phyloP scores from a whole-genome alignment of 2,888 invertebrate species.

The Nemurella pictetii region DNA sequence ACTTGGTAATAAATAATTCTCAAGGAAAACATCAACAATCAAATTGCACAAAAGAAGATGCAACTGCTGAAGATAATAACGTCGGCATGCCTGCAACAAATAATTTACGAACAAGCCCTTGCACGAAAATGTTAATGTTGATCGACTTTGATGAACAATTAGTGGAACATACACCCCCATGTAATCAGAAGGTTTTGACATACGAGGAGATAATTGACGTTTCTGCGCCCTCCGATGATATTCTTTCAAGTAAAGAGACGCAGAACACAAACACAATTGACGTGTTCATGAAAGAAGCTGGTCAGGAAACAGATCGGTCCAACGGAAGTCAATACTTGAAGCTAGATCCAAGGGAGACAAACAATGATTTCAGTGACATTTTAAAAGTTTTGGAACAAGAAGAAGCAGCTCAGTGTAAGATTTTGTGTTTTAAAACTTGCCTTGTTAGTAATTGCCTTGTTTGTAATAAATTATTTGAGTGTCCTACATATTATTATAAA shows the following conservation, averaged over 20 bases:
- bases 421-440: background rate
- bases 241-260: background rate
- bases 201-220: slow-evolving; percentile 9
- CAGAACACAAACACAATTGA: background rate
- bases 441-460: background rate
- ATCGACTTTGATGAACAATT: background rate
- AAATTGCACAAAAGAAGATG: background rate
- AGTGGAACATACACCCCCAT: background rate
- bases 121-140: background rate
- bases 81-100: background rate
- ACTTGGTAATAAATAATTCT: background rate
- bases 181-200: background rate
- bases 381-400: slow-evolving; percentile 55
- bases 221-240: background rate
- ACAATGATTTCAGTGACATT: slow-evolving; percentile 55
- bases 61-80: background rate
- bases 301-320: background rate
- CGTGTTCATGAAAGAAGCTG: background rate
- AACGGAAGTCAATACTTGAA: background rate
- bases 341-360: slow-evolving; percentile 45
- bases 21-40: background rate
- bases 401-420: slow-evolving; percentile 44
- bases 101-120: background rate
- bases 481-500: too few relatives aligned
- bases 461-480: too few relatives aligned